phyloP scores from a whole-genome alignment of 2,888 invertebrate genomes.

The Sinotaia quadrata region DNA sequence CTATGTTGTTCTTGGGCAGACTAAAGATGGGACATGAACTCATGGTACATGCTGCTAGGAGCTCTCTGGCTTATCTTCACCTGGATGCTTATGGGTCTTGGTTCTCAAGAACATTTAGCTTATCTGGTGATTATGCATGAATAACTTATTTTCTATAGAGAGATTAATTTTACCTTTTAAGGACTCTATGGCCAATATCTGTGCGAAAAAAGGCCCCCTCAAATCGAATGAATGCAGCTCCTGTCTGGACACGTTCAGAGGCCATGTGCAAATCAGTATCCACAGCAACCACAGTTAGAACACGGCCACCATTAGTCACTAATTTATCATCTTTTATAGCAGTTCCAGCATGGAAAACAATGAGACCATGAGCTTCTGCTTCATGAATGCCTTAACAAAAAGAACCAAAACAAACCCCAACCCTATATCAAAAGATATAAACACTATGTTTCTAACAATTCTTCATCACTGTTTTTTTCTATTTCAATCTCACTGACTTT shows the following conservation, averaged over 20 bases:
- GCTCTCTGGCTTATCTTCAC: not conserved
- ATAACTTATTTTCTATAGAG: no score
- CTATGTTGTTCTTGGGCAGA: no score
- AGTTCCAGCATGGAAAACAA: constrained; percentile 89
- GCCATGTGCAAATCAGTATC: constrained; percentile 82
- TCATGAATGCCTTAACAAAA: constrained; percentile 6
- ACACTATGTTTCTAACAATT: not conserved
- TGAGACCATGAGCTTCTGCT: constrained; percentile 70
- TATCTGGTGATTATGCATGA: no score
- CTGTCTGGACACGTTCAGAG: constrained; percentile 81
- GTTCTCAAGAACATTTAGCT: no score
- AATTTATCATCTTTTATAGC: constrained; percentile 75
- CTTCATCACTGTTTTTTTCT: no score
- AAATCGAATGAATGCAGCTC: constrained; percentile 84
- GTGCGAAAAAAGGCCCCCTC: constrained; percentile 88
- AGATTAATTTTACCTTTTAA: constrained; percentile 73
- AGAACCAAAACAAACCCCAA: not conserved
- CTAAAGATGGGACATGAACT: no score
- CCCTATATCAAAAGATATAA: not conserved
- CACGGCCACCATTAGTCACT: constrained; percentile 89
- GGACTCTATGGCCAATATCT: constrained; percentile 92
- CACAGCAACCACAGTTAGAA: constrained; percentile 83
- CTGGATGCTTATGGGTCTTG: no score
- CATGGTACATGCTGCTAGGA: no score
- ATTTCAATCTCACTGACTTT: no score